Percentiles rank a stretch among this genome's conserved stretches.
phyloP scores from a whole-genome alignment of 2,888 invertebrate genomes.

The Nymphalis c-album region DNA sequence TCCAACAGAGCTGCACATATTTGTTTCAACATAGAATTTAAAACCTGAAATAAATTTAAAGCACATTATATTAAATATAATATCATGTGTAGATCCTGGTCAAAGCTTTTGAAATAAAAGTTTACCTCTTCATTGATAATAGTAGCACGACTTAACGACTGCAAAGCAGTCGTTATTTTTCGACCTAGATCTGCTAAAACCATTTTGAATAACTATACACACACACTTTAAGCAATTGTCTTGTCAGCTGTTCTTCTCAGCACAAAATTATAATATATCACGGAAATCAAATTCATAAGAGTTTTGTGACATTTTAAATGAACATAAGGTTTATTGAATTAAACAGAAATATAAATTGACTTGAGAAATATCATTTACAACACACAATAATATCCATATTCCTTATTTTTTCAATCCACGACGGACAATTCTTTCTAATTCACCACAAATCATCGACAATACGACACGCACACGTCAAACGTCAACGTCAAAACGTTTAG shows the following conservation, averaged over 20 bases:
- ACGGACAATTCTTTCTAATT: slow-evolving; percentile 23
- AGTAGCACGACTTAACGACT: slow-evolving; percentile 98
- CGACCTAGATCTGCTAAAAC: slow-evolving; percentile 99
- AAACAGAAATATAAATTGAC: slow-evolving; percentile 4
- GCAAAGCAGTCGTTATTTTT: slow-evolving; percentile 98
- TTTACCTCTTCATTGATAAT: slow-evolving; percentile 98
- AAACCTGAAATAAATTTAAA: slow-evolving; percentile 83
- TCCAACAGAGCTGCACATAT: slow-evolving; percentile 98
- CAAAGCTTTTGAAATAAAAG: slow-evolving; percentile 10
- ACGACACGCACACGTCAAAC: slow-evolving; percentile 39
- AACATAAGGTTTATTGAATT: slow-evolving; percentile 3
- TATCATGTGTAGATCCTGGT: too few species aligned
- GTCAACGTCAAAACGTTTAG: slow-evolving; percentile 21
- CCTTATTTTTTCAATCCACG: slow-evolving; percentile 19
- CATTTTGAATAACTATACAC: slow-evolving; percentile 84
- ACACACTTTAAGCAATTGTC: slow-evolving; percentile 24
- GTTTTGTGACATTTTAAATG: slow-evolving; percentile 38
- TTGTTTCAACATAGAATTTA: slow-evolving; percentile 99
- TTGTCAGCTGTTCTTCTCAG: slow-evolving; percentile 30
- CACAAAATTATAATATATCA: slow-evolving; percentile 22
- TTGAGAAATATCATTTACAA: slow-evolving; percentile 1
- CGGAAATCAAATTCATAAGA: slow-evolving; percentile 18
- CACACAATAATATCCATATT: slow-evolving; percentile 13
- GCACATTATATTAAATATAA: slow-evolving; percentile 3
- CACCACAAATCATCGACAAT: slow-evolving; percentile 33